phyloP scores from a whole-genome alignment of 2,113 vertebrate species.

The Struthio camelus region DNA sequence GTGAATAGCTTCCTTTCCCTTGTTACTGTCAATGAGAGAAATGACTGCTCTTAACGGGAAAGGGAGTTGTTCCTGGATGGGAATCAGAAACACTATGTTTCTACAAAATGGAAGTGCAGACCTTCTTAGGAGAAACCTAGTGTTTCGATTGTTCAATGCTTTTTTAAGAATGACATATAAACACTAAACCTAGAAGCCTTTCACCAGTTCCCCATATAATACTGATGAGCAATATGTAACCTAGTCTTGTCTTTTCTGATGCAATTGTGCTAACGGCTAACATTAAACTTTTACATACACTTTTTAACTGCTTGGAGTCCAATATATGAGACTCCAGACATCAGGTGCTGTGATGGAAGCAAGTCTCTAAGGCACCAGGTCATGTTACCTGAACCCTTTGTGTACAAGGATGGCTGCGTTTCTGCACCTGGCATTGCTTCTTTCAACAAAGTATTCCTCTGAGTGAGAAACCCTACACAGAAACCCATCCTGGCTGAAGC shows the following conservation, averaged over 20 bases:
- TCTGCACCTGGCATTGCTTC: neutral
- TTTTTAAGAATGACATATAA: neutral
- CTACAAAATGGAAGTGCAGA: neutral
- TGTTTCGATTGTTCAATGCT: neutral
- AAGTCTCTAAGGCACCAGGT: fast-evolving
- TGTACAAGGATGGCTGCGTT: neutral
- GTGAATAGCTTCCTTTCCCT: neutral
- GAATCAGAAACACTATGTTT: neutral
- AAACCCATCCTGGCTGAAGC: neutral
- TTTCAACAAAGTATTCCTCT: neutral
- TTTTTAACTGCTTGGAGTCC: neutral
- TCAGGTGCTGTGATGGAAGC: neutral
- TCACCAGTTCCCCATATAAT: neutral
- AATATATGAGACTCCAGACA: neutral
- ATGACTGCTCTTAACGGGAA: neutral
- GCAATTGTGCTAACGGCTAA: neutral
- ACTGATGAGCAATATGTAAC: neutral
- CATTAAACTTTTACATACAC: neutral
- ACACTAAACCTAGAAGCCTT: neutral
- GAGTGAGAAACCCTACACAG: neutral
- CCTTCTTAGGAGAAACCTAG: neutral
- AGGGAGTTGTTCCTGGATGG: neutral
- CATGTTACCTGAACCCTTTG: fast-evolving
- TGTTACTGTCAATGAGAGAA: no score
- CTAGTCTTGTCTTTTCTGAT: neutral